Percentiles rank a stretch among this genome's conserved stretches.
These are phyloP conservation scores for Guaruba guarouba DNA, from an alignment of 2,113 vertebrate genomes.

Conservation along the genomic window DNA sequence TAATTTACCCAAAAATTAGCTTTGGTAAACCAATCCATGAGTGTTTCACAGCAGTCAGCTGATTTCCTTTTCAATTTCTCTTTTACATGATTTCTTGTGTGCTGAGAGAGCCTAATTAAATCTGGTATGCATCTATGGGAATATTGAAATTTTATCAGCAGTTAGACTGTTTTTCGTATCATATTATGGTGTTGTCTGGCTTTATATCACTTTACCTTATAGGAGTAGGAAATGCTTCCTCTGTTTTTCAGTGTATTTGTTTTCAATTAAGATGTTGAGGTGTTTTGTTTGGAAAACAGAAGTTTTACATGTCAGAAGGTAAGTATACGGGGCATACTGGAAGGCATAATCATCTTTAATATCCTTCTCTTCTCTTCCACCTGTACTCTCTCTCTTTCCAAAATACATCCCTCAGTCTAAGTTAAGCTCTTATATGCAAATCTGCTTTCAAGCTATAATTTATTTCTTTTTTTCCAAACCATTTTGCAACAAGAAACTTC, in stretches of 20 bases:
- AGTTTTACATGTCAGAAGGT: background rate
- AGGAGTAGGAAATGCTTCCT: constrained; percentile 26
- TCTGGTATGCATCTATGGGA: constrained; percentile 46
- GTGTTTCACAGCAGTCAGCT: constrained; percentile 54
- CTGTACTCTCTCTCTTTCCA: background rate
- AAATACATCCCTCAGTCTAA: background rate
- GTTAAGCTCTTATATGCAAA: background rate
- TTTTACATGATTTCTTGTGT: constrained; percentile 65
- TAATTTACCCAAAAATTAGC: constrained; percentile 14
- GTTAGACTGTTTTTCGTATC: constrained; percentile 51
- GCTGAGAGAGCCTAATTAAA: constrained; percentile 63
- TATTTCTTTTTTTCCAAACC: background rate
- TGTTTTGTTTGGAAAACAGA: constrained; percentile 4
- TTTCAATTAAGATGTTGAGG: background rate
- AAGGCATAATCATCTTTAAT: background rate
- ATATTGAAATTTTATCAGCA: constrained; percentile 70
- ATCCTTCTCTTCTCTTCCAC: background rate
- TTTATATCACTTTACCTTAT: constrained; percentile 42
- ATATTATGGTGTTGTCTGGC: constrained; percentile 33
- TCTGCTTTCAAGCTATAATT: background rate
- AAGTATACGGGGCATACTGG: background rate
- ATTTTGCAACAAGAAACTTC: background rate
- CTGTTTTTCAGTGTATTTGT: background rate
- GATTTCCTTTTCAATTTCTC: constrained; percentile 33
- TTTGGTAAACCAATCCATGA: constrained; percentile 19